Evolutionary conservation across 2,888 invertebrate species (phyloP).

Genomic region (Plagiodera versicolora): DNA sequence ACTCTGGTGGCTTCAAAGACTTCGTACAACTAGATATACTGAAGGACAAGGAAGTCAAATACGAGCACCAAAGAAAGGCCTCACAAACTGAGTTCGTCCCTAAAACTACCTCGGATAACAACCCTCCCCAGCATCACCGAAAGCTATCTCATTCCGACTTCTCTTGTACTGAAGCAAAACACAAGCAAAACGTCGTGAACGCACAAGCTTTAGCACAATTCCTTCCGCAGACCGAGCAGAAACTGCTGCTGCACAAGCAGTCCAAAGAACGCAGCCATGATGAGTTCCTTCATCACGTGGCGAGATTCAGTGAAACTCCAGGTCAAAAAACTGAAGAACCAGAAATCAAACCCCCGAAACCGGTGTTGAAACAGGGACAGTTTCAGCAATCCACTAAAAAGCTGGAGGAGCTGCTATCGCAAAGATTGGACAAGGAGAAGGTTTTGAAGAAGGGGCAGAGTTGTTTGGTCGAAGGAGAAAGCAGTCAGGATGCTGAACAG

Average conservation of each 20-base stretch:
- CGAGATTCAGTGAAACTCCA: conserved; percentile 28
- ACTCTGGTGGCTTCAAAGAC: conserved; percentile 56
- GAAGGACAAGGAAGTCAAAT: conserved; percentile 32
- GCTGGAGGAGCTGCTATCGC: conserved; percentile 54
- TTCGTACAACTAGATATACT: conserved; percentile 50
- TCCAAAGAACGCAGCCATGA: conserved; percentile 30
- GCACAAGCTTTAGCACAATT: conserved; percentile 53
- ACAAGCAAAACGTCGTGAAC: conserved; percentile 45
- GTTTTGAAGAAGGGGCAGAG: conserved; percentile 42
- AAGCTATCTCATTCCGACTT: conserved; percentile 48
- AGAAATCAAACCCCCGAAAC: conserved; percentile 40
- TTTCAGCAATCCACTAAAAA: conserved; percentile 56
- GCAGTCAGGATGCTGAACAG: conserved; percentile 49
- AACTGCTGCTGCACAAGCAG: conserved; percentile 38
- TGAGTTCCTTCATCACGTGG: conserved; percentile 30
- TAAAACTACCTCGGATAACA: conserved; percentile 39
- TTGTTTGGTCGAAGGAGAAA: conserved; percentile 46
- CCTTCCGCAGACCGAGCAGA: conserved; percentile 50
- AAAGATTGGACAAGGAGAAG: conserved; percentile 52
- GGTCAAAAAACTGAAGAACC: conserved; percentile 41
- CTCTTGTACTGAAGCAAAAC: conserved; percentile 34
- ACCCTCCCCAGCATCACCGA: conserved; percentile 45
- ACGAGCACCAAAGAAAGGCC: conserved; percentile 47
- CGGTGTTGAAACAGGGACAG: conserved; percentile 49
- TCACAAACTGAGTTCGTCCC: conserved; percentile 50